Percentiles rank a stretch among this genome's conserved stretches.
Conservation (phyloP, 2,113 vertebrate genomes). For the Sylvicapra grimmia region DNA sequence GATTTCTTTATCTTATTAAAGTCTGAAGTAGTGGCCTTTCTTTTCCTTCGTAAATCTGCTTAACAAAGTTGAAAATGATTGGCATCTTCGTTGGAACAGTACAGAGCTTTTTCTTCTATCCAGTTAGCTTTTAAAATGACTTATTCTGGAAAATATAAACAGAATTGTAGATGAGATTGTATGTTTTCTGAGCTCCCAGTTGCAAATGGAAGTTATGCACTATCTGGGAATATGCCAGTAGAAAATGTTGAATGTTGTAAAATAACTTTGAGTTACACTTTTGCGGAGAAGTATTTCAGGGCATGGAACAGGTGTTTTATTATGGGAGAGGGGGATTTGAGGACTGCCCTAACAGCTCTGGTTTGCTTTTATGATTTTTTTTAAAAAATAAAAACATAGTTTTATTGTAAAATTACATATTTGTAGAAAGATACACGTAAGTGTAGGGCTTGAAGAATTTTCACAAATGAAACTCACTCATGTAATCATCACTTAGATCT, state of each 20-base stretch:
- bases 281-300: neutral
- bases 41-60: neutral
- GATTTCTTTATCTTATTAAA: neutral
- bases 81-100: neutral
- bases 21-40: neutral
- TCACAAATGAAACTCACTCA: neutral
- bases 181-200: neutral
- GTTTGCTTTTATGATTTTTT: neutral
- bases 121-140: neutral
- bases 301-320: neutral
- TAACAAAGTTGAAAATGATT: conserved; percentile 33
- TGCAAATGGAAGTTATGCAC: neutral
- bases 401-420: neutral
- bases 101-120: neutral
- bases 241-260: conserved; percentile 22
- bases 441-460: neutral
- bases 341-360: neutral
- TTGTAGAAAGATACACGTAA: neutral
- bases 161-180: neutral
- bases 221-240: neutral
- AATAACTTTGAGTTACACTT: neutral
- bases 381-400: neutral
- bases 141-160: neutral
- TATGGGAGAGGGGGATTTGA: neutral
- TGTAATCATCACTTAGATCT: neutral